These are phyloP conservation scores for Drosophila dives DNA, from an alignment of 2,888 invertebrate species.

Conservation along the genomic window DNA sequence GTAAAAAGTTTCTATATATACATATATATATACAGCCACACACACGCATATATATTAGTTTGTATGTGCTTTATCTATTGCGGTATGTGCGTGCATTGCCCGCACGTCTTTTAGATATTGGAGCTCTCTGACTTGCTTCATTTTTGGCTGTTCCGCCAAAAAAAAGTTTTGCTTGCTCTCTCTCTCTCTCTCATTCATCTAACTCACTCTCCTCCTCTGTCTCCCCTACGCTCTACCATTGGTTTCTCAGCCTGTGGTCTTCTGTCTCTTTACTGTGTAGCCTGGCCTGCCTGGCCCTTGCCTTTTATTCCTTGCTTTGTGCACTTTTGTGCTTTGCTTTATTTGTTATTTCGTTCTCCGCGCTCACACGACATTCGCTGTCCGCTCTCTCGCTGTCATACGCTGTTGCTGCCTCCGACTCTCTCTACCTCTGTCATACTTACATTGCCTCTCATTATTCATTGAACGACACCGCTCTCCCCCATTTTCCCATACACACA, in stretches of 20 bases:
- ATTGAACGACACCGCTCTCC: conserved; percentile 72
- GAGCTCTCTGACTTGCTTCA: conserved; percentile 58
- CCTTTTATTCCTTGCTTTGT: conserved; percentile 64
- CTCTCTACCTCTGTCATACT: conserved; percentile 52
- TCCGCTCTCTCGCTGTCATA: conserved; percentile 34
- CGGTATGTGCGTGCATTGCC: conserved; percentile 66
- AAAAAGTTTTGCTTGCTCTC: conserved; percentile 68
- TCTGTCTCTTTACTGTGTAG: conserved; percentile 44
- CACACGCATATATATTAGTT: not conserved
- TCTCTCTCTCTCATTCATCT: conserved; percentile 6
- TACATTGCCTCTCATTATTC: conserved; percentile 78
- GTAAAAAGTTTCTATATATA: conserved; percentile 7
- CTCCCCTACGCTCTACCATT: conserved; percentile 30
- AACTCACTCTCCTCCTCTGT: conserved; percentile 23
- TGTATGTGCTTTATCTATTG: conserved; percentile 43
- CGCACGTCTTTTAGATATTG: conserved; percentile 68
- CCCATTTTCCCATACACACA: conserved; percentile 43
- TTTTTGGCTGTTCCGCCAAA: conserved; percentile 62
- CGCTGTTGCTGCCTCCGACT: conserved; percentile 42
- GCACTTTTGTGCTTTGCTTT: conserved; percentile 76
- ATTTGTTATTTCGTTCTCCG: conserved; percentile 69
- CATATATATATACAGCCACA: conserved; percentile 5
- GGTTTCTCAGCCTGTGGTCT: conserved; percentile 45
- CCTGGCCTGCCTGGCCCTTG: conserved; percentile 42
- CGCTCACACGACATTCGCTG: conserved; percentile 57